These are phyloP conservation scores for Xestia rhomboidea DNA, from an alignment of 2,888 invertebrate species.

Conservation along the genomic window DNA sequence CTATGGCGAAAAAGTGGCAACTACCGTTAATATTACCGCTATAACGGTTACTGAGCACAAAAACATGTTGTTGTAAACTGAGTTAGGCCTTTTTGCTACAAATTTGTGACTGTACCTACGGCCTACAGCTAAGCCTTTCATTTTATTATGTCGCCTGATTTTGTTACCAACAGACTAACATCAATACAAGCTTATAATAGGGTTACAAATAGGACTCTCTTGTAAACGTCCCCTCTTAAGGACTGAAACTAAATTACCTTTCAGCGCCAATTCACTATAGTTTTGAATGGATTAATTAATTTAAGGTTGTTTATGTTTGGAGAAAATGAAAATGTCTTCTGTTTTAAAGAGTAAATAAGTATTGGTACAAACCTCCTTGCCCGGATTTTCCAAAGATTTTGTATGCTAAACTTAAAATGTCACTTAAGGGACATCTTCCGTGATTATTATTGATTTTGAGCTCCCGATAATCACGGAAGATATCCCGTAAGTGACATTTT, in stretches of 20 bases:
- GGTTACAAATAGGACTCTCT: constrained; percentile 7
- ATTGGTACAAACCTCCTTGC: background rate
- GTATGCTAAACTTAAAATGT: too few relatives aligned
- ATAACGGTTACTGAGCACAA: background rate
- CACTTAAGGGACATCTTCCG: too few relatives aligned
- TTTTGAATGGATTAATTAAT: constrained; percentile 15
- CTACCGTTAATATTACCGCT: too few relatives aligned
- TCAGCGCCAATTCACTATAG: constrained; percentile 20
- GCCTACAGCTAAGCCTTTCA: background rate
- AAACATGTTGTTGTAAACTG: background rate
- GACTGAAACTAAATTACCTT: constrained; percentile 24
- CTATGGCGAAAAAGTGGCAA: too few relatives aligned
- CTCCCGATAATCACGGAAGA: too few relatives aligned
- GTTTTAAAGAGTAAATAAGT: background rate
- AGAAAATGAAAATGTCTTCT: background rate
- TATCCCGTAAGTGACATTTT: too few relatives aligned
- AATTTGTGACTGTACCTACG: background rate
- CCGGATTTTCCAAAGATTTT: background rate
- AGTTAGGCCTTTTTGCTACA: background rate
- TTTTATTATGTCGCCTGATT: background rate
- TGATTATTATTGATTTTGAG: too few relatives aligned
- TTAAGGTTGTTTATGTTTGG: background rate
- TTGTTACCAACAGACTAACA: background rate
- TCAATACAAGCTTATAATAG: constrained; percentile 17
- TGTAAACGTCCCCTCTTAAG: constrained; percentile 4